Percentiles rank a stretch among this genome's conserved stretches.
These are phyloP conservation scores for Cynoglossus semilaevis DNA, from an alignment of 2,113 vertebrate species.

Conservation along the genomic window DNA sequence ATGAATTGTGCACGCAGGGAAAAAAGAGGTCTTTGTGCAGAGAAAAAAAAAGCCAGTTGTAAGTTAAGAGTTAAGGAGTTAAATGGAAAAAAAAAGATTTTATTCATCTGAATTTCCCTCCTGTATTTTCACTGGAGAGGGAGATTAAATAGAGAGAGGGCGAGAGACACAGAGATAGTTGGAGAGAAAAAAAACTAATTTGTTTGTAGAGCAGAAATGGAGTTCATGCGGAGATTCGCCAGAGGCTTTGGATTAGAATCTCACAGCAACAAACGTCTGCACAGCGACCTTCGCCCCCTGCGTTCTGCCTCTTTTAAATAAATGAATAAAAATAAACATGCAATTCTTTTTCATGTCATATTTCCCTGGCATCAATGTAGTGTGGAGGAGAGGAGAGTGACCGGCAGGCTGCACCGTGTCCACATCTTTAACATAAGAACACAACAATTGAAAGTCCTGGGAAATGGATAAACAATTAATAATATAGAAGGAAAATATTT, in stretches of 20 bases:
- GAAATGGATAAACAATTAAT: no score
- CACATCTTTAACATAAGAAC: no score
- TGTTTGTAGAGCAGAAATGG: conserved; percentile 69
- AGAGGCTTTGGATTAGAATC: conserved; percentile 65
- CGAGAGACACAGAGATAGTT: no score
- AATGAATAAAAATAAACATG: conserved; percentile 51
- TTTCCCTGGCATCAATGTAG: conserved; percentile 4
- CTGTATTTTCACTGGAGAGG: conserved; percentile 47
- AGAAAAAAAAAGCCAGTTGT: conserved; percentile 36
- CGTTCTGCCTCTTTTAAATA: conserved; percentile 59
- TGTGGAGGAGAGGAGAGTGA: conserved; percentile 12
- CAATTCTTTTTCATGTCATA: conserved; percentile 21
- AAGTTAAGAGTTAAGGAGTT: conserved; percentile 29
- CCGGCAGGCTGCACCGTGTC: conserved; percentile 1
- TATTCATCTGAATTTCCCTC: conserved; percentile 61
- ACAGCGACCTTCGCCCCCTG: conserved; percentile 58
- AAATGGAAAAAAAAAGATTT: conserved; percentile 67
- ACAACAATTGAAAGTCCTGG: no score
- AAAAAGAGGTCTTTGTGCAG: conserved; percentile 50
- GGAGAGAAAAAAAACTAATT: conserved; percentile 49
- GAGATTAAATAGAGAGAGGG: conserved; percentile 35
- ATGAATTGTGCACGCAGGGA: conserved; percentile 57
- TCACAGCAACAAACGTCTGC: conserved; percentile 50
- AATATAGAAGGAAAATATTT: no score
- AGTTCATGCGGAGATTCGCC: conserved; percentile 61